Conservation (phyloP, 2,797 vertebrate genomes). For the Natrix natrix region DNA sequence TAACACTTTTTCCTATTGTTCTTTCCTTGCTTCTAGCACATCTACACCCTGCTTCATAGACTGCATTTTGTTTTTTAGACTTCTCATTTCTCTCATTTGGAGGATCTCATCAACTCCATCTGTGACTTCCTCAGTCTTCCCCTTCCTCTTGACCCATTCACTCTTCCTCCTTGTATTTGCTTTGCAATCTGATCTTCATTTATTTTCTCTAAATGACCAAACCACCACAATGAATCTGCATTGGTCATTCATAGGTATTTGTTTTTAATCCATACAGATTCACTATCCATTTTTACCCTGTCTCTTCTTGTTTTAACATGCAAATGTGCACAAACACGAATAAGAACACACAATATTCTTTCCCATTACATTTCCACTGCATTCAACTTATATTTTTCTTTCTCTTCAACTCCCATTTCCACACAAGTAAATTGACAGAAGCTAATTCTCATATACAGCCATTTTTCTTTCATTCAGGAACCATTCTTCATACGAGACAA, state of each 20-base stretch:
- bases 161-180: neutral
- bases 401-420: neutral
- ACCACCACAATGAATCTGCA: neutral
- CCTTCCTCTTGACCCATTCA: neutral
- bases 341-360: neutral
- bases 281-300: neutral
- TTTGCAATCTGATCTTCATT: neutral
- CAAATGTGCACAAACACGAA: accelerated
- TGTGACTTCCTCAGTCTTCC: neutral
- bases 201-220: neutral
- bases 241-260: neutral
- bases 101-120: neutral
- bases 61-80: neutral
- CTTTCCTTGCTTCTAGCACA: neutral
- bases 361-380: neutral
- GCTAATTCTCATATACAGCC: neutral
- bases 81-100: neutral
- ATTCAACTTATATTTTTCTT: neutral
- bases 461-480: neutral
- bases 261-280: neutral
- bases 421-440: neutral
- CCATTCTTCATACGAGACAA: neutral
- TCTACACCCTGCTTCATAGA: neutral
- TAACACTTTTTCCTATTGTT: neutral
- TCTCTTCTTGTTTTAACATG: neutral